Conservation (phyloP, 2,797 vertebrate genomes). For the Paramormyrops hopkinsi region DNA sequence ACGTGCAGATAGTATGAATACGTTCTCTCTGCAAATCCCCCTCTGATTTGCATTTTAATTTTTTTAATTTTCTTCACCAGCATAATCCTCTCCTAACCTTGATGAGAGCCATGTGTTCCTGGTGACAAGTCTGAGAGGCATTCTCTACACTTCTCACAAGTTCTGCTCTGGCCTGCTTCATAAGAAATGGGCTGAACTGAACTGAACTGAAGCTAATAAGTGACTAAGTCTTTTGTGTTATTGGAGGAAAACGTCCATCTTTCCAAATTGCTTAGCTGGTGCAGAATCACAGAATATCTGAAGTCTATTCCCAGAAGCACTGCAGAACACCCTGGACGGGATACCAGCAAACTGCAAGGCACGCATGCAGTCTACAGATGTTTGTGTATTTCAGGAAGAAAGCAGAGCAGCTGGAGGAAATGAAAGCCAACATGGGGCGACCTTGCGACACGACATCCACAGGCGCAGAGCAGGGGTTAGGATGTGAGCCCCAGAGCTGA, state of each 20-base stretch:
- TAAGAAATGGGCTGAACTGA: slow-evolving; percentile 18
- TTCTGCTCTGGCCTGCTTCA: slow-evolving; percentile 32
- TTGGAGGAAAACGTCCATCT: slow-evolving; percentile 17
- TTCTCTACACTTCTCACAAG: slow-evolving; percentile 35
- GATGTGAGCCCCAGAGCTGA: background rate
- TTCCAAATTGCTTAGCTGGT: background rate
- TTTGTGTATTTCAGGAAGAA: background rate
- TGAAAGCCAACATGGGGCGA: background rate
- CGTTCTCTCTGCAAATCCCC: slow-evolving; percentile 59
- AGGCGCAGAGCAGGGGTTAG: background rate
- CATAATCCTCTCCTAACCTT: slow-evolving; percentile 55
- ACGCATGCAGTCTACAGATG: background rate
- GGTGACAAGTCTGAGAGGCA: slow-evolving; percentile 50
- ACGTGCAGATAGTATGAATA: slow-evolving; percentile 45
- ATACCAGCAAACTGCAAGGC: background rate
- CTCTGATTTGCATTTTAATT: slow-evolving; percentile 72
- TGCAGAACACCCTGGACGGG: too few relatives aligned
- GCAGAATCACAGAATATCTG: background rate
- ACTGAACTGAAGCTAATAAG: background rate
- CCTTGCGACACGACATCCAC: background rate
- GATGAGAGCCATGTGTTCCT: slow-evolving; percentile 52
- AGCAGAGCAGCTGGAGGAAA: background rate
- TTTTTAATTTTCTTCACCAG: slow-evolving; percentile 50
- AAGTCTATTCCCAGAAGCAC: background rate
- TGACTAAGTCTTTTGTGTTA: slow-evolving; percentile 38